Evolutionary conservation across 2,113 vertebrate genomes (phyloP).

Genomic region (Nothocercus julius): DNA sequence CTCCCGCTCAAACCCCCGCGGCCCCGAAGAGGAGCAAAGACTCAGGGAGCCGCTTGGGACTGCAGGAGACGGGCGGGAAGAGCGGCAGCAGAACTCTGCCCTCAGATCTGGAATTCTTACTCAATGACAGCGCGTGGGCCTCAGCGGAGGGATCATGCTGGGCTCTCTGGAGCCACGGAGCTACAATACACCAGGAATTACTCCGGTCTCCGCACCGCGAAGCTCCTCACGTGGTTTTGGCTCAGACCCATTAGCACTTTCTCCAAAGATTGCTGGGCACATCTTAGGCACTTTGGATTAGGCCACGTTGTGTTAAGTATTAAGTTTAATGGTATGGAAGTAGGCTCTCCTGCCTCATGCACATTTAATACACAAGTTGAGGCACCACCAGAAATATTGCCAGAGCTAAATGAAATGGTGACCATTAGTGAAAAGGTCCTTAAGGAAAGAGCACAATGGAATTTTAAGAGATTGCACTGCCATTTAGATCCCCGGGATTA

Average conservation of each 20-base stretch:
- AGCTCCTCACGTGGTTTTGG: background rate
- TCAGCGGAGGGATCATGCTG: background rate
- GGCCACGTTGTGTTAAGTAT: background rate
- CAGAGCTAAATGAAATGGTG: background rate
- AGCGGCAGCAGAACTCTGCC: background rate
- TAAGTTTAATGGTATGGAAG: background rate
- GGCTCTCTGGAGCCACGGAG: background rate
- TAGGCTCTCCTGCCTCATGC: background rate
- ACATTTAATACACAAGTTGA: background rate
- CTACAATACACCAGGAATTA: background rate
- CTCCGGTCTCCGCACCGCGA: background rate
- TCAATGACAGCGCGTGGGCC: fast-evolving
- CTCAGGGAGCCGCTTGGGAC: background rate
- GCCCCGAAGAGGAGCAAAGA: background rate
- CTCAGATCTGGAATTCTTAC: background rate
- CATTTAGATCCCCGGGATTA: background rate
- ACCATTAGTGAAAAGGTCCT: background rate
- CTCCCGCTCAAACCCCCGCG: background rate
- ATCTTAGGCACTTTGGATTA: background rate
- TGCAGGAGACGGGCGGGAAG: background rate
- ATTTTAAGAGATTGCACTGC: background rate
- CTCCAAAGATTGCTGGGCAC: background rate
- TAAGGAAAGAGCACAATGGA: background rate
- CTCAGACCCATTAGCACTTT: background rate
- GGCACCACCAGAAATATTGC: background rate